phyloP scores from a whole-genome alignment of 2,113 vertebrate genomes.

The Cygnus atratus region DNA sequence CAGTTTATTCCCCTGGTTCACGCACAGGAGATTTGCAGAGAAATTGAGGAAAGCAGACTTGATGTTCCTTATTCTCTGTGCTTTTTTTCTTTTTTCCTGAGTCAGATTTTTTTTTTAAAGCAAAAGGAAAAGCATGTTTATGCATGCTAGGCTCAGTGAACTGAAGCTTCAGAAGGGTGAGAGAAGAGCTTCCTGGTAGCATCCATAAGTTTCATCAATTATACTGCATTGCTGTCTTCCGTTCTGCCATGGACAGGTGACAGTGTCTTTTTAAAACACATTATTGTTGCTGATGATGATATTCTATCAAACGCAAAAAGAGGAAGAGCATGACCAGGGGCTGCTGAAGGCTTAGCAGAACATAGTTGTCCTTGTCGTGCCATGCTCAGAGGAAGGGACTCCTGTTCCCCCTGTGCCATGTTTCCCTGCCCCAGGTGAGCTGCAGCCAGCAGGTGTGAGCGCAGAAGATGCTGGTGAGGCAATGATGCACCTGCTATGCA shows the following conservation, averaged over 20 bases:
- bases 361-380: not conserved
- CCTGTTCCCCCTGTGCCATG: not conserved
- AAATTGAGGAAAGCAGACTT: not conserved
- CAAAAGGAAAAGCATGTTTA: not conserved
- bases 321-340: rapidly evolving
- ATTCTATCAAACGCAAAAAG: not conserved
- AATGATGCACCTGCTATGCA: not conserved
- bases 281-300: rapidly evolving
- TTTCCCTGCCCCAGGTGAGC: not conserved
- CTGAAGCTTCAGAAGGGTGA: not conserved
- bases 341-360: not conserved
- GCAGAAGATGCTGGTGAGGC: not conserved
- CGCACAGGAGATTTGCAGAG: not conserved
- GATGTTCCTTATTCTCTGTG: not conserved
- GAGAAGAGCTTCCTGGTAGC: not conserved
- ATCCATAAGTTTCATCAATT: not conserved
- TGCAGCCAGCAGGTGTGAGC: not conserved
- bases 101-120: not conserved
- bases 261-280: not conserved
- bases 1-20: not conserved
- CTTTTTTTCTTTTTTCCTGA: not conserved
- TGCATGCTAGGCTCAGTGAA: not conserved
- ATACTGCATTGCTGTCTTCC: not conserved
- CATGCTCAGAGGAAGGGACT: not conserved
- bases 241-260: not conserved